Base-by-base conservation (phyloP, 2,888 invertebrate species). In the Drosophila macrospina region DNA sequence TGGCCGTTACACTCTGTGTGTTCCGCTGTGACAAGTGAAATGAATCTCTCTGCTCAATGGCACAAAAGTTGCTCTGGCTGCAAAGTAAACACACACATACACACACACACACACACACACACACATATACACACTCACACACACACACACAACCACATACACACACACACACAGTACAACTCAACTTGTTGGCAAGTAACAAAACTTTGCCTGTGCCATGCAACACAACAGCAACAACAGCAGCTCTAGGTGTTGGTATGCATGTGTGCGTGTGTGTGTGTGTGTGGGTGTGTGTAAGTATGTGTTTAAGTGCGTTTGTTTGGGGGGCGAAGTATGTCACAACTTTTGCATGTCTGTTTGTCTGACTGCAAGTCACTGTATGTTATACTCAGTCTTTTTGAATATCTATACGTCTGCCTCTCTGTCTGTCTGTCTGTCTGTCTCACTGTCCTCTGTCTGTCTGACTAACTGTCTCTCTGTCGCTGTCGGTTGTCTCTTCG, bases 321-420 rank as follows among this genome's bases (percentile, higher is more conserved):
- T 71, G 73, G 64, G 67, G 67, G 57, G 75, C n/a, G n/a, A n/a
- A n/a, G n/a, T 69, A 56, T 88, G 74, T 80, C 87, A 89, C 74
- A 84, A 88, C 67, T 83, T 84, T 80, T 56, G 64, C 61, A 70
- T 74, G 80, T 76, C 74, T 79, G 74, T 74, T 75, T 66, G 69
- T 69, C 64, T 67, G 81, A 80, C 68, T 64, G 57, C 57, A 34
- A 50, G 32, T 61, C 60, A 16, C 50, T 63, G 51, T 54, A 45
- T 74, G 51, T 54, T 28, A 39, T 44, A 20, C 39, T 20, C 50
- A 45, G 41, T 64, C 47, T 47, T 45, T 52, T n/a, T 34, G 71
- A 51, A 57, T 65, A 52, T 66, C 71, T 76, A 16, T 42, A 44
- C 55, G 37, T 32, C 59, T 48, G 37, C 13, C 30, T 10, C 15